Percentiles rank a stretch among this genome's conserved stretches.
phyloP scores from a whole-genome alignment of 2,888 invertebrate genomes.

The Epsilonema sp. region DNA sequence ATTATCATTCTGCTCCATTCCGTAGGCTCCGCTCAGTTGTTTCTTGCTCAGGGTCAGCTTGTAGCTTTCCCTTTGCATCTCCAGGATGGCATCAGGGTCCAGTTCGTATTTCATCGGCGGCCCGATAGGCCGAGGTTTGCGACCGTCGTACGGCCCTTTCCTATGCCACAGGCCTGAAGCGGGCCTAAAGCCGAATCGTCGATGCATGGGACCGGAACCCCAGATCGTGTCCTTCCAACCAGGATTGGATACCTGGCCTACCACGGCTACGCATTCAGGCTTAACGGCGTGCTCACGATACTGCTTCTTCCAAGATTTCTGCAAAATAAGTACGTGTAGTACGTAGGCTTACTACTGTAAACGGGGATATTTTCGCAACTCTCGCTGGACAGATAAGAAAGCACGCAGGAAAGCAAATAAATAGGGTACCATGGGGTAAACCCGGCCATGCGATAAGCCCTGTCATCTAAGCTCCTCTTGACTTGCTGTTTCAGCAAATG shows the following conservation, averaged over 20 bases:
- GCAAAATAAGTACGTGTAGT: background rate
- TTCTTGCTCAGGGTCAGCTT: background rate
- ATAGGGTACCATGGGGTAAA: too few species aligned
- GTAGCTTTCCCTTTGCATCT: background rate
- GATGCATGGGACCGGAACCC: background rate
- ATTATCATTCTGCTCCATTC: too few species aligned
- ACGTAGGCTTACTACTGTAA: too few species aligned
- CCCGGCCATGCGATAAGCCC: too few species aligned
- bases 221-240: background rate
- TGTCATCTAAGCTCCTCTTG: too few species aligned
- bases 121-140: background rate
- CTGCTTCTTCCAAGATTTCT: background rate
- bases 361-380: too few species aligned
- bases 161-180: background rate
- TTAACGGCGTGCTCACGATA: background rate
- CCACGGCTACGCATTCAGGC: background rate
- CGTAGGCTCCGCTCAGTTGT: background rate
- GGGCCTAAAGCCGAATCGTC: background rate
- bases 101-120: too few species aligned
- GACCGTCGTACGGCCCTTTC: slow-evolving; percentile 1
- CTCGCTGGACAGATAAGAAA: too few species aligned
- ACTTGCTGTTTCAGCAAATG: background rate
- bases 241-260: background rate
- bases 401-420: too few species aligned
- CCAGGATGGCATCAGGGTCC: background rate